phyloP scores from a whole-genome alignment of 2,113 vertebrate species.

The Acanthisitta chloris region DNA sequence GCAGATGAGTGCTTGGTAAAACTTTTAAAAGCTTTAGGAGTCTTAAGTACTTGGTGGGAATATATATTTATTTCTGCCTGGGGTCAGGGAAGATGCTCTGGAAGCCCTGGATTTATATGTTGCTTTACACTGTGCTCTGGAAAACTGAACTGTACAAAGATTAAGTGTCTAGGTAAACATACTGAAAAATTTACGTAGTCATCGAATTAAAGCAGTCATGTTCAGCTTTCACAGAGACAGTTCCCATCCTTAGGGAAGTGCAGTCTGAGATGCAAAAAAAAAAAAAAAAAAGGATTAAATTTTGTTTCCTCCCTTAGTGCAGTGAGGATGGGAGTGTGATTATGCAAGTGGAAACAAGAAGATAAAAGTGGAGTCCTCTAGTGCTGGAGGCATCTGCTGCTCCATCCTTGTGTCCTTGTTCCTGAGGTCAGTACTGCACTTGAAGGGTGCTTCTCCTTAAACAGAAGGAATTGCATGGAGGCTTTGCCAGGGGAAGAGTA shows the following conservation, averaged over 20 bases:
- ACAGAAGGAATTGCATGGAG: not conserved
- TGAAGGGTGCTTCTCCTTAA: not conserved
- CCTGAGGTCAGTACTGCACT: not conserved
- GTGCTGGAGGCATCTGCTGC: not conserved
- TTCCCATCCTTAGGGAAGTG: slow-evolving; percentile 32
- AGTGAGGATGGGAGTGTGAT: not conserved
- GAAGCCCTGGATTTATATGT: not conserved
- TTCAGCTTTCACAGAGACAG: slow-evolving; percentile 16
- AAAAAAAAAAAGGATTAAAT: not conserved
- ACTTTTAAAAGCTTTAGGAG: not conserved
- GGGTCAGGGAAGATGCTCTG: slow-evolving; percentile 3
- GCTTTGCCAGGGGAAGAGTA: not conserved
- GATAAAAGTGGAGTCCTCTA: not conserved
- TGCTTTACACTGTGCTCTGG: not conserved
- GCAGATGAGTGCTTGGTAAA: not conserved
- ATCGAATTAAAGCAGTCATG: slow-evolving; percentile 30
- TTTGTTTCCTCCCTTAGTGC: not conserved
- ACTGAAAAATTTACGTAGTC: slow-evolving; percentile 25
- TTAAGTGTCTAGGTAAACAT: slow-evolving; percentile 44
- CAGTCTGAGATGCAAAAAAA: slow-evolving; percentile 32
- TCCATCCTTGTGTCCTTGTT: not conserved
- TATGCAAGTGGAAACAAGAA: slow-evolving; percentile 10
- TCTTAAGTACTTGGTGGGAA: not conserved
- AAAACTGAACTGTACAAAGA: slow-evolving; percentile 16
- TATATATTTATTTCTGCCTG: not conserved